Evolutionary conservation across 1,140 invertebrate species (phyloP), one percentile per base, ranked within the genome.

Genomic region (Eubasilissa regina): DNA sequence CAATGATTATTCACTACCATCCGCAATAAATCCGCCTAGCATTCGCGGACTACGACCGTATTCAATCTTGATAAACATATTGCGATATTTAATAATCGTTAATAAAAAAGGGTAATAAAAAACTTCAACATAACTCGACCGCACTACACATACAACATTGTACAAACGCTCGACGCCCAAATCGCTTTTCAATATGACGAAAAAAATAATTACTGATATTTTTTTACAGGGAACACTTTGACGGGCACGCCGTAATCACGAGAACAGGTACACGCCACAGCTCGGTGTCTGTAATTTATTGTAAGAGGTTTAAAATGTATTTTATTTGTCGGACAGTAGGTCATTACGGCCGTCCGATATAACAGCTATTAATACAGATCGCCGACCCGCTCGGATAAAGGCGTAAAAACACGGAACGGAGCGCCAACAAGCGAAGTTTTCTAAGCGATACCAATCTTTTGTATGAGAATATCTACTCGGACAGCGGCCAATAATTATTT

Each of bases 301-400:
- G 79, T 77, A 77, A 77, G 70, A 80, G 73, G 56, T 80, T 75
- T 72, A 77, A 80, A 80, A 80, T 80, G 79, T 80, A 77, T 77
- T 80, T 77, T 80, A 80, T 80, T 80, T 80, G 79, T 80, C 76
- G 62, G 79, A 72, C 79, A 77, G 74, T 75, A 72, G 78, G 73
- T 75, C 79, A 80, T 80, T 80, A 80, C 62, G 74, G 74, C 25
- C 70, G 58, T n/a, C 79, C 53, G 74, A 68, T 80, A 80, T 35
- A 35, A 35, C 25, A 35, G 25, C 25, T 6, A 35, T 35, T 35
- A 35, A 35, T 35, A 35, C 25, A 6, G 25, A 35, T 35, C 25
- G 25, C 25, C 25, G 66, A 60, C 70, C 79, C 68, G 68, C 72
- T 77, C 21, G 55, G 21, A 19, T 58, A 58, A 21, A 58, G 55